These are phyloP conservation scores for Emberiza fucata DNA, from an alignment of 2,113 vertebrate genomes.

Conservation along the genomic window DNA sequence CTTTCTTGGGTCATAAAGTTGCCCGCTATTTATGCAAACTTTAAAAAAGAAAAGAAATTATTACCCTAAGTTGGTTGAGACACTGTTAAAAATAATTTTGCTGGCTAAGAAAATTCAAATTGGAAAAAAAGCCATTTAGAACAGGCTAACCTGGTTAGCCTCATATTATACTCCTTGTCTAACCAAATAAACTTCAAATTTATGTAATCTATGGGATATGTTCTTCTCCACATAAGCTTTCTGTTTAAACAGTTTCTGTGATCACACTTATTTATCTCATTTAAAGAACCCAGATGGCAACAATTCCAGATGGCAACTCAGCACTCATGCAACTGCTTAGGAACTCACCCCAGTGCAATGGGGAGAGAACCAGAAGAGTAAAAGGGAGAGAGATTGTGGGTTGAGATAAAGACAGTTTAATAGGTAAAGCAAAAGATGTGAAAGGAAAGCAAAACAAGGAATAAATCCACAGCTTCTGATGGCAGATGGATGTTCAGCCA, in stretches of 20 bases:
- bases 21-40: background rate
- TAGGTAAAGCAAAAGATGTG: background rate
- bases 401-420: background rate
- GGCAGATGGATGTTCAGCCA: background rate
- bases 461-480: background rate
- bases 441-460: background rate
- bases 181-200: background rate
- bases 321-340: fast-evolving
- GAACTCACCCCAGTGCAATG: background rate
- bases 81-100: background rate
- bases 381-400: background rate
- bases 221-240: background rate
- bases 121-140: background rate
- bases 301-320: background rate
- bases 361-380: background rate
- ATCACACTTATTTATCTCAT: background rate
- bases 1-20: background rate
- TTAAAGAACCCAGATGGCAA: background rate
- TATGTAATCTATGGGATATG: background rate
- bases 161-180: background rate
- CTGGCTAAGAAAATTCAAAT: background rate
- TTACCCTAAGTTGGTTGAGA: background rate
- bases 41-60: background rate
- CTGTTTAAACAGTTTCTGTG: background rate
- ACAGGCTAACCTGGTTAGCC: background rate